Evolutionary conservation across 2,113 vertebrate species (phyloP).

Genomic region (Antechinus flavipes): DNA sequence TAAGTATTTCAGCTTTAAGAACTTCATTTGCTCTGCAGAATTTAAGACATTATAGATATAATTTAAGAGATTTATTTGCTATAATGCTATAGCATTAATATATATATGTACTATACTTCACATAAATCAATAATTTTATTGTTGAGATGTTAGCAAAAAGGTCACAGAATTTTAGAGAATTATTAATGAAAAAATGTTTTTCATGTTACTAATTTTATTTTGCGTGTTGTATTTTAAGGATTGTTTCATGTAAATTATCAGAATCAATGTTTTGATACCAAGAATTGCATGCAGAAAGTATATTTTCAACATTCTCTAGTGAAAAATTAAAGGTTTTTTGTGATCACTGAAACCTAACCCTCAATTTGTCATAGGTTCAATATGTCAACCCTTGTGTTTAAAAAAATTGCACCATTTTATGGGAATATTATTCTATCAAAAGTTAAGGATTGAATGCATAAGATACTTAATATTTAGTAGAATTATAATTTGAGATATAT

Average conservation of each 20-base stretch:
- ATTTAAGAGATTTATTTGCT: too few species aligned
- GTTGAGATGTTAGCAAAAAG: background rate
- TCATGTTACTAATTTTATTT: background rate
- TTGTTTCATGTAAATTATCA: background rate
- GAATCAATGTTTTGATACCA: background rate
- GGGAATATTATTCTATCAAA: too few species aligned
- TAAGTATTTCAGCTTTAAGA: background rate
- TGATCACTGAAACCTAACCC: too few species aligned
- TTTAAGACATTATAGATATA: background rate
- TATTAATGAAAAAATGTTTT: background rate
- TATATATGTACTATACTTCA: too few species aligned
- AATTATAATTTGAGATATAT: background rate
- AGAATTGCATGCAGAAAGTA: background rate
- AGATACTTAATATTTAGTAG: background rate
- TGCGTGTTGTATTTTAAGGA: background rate
- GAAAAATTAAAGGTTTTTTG: background rate
- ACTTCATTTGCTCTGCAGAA: background rate
- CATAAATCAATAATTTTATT: background rate
- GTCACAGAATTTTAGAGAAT: background rate
- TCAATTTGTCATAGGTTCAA: too few species aligned
- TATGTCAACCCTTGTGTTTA: too few species aligned
- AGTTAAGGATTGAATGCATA: too few species aligned
- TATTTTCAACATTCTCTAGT: background rate
- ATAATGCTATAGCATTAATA: too few species aligned
- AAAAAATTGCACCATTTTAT: too few species aligned